phyloP scores from a whole-genome alignment of 1,140 invertebrate species.

The Drosophila sucinea region DNA sequence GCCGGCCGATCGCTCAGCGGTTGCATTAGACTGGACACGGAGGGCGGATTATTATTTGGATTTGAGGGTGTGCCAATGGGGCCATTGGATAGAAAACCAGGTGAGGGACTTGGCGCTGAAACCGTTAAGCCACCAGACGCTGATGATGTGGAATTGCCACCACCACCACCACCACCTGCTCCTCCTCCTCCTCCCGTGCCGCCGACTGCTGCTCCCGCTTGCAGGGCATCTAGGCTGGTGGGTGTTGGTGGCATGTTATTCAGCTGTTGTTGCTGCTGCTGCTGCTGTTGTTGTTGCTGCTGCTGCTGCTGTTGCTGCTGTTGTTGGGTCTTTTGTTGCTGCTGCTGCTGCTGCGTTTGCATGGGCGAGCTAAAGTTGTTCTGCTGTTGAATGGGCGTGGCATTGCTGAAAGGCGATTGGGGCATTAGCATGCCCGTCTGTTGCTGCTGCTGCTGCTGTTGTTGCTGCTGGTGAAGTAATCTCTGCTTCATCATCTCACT shows the following conservation, averaged over 20 bases:
- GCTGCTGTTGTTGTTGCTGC: constrained; percentile 55
- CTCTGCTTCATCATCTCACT: constrained; percentile 85
- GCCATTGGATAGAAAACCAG: constrained; percentile 81
- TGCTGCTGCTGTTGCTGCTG: constrained; percentile 75
- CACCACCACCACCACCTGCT: constrained; percentile 1
- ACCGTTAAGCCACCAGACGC: constrained; percentile 65
- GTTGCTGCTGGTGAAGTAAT: constrained; percentile 73
- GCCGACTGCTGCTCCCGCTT: constrained; percentile 6
- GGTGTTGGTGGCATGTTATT: constrained; percentile 82
- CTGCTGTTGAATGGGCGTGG: constrained; percentile 59
- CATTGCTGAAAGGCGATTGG: constrained; percentile 84
- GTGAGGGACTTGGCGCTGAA: constrained; percentile 84
- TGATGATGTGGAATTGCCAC: constrained; percentile 27
- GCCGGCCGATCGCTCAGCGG: constrained; percentile 69
- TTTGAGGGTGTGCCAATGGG: constrained; percentile 83
- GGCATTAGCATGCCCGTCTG: constrained; percentile 76
- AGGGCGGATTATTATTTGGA: constrained; percentile 83
- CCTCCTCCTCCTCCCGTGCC: not conserved
- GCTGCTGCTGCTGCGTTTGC: constrained; percentile 78
- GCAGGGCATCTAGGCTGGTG: constrained; percentile 74
- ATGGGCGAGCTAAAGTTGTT: constrained; percentile 62
- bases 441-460: constrained; percentile 67
- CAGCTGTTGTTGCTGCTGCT: constrained; percentile 67
- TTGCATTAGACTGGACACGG: constrained; percentile 83
- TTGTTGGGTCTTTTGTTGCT: constrained; percentile 52